These are phyloP conservation scores for Cylindroiulus punctatus DNA, from an alignment of 2,888 invertebrate genomes.

Conservation along the genomic window DNA sequence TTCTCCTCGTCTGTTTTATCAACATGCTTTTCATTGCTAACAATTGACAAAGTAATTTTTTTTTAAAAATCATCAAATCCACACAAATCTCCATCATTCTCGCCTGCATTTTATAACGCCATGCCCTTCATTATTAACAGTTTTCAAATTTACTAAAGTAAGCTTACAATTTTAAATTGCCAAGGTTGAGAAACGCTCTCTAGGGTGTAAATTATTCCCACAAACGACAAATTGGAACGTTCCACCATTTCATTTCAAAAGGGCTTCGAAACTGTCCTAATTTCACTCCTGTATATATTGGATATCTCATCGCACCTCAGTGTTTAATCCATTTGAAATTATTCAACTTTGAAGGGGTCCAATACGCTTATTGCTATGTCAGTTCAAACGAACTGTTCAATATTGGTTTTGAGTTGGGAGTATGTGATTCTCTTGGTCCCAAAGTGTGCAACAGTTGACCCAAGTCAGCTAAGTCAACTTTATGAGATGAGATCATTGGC, in stretches of 20 bases:
- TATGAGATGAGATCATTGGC: background rate
- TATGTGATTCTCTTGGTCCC: background rate
- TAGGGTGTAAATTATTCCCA: no score
- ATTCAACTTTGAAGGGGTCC: background rate
- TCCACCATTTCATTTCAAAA: background rate
- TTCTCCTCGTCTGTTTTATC: no score
- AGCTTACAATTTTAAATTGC: no score
- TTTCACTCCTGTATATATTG: background rate
- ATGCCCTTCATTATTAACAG: no score
- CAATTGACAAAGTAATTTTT: no score
- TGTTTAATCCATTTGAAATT: conserved; percentile 1
- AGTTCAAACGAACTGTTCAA: background rate
- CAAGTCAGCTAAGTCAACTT: background rate
- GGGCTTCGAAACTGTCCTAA: background rate
- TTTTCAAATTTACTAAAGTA: no score
- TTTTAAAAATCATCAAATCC: no score
- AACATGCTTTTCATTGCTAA: no score
- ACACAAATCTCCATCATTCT: no score
- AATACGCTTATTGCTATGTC: background rate
- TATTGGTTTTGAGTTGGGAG: background rate
- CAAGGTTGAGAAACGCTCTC: no score
- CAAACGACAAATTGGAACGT: background rate
- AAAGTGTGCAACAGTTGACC: background rate
- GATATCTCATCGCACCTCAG: background rate
- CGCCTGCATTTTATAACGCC: no score